Evolutionary conservation across 2,888 invertebrate species (phyloP), one percentile per base, ranked within the genome.

Genomic region (Cyaniris semiargus): DNA sequence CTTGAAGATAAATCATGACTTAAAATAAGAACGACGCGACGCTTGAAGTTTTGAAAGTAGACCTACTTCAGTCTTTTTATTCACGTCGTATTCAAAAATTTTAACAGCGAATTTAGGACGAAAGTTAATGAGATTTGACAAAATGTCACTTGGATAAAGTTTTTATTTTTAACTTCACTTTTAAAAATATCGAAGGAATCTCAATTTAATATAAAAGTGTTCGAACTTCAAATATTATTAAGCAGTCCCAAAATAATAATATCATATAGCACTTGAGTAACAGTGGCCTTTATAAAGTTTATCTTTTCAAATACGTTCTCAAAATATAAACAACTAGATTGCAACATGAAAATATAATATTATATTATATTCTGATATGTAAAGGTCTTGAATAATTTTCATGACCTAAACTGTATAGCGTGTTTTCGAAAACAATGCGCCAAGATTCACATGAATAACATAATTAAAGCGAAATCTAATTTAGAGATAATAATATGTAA

Each of bases 401-500:
- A 74, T 44, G 72, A 23, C 27, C 44, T 74, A 23, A 74, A 74
- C 23, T 27, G 27, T 27, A 48, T 23, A 48, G 27, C 53, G 15
- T 27, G 18, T 48, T 48, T 15, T 27, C 74, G 48, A 31, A 23
- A 74, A 74, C 74, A 74, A 53, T 31, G 74, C 23, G 27, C 38
- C 34, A 13, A 38, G 74, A 74, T 74, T 74, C 74, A 48, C 74
- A 74, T 74, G 74, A 74, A 74, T 74, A 18, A 53, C 53, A 53
- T 53, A 53, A 74, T 74, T 74, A 74, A 74, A 23, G 23, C 18
- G 74, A 48, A 48, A 74, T 53, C 23, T 74, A 74, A 74, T 74
- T 74, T 74, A 27, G 10, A 74, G n/a, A n/a, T n/a, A 48, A 48
- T 53, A 74, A 53, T 74, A 74, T 53, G 74, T 74, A 74, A 74